Conservation (phyloP, 2,113 vertebrate genomes). For the Herpetotheres cachinnans region DNA sequence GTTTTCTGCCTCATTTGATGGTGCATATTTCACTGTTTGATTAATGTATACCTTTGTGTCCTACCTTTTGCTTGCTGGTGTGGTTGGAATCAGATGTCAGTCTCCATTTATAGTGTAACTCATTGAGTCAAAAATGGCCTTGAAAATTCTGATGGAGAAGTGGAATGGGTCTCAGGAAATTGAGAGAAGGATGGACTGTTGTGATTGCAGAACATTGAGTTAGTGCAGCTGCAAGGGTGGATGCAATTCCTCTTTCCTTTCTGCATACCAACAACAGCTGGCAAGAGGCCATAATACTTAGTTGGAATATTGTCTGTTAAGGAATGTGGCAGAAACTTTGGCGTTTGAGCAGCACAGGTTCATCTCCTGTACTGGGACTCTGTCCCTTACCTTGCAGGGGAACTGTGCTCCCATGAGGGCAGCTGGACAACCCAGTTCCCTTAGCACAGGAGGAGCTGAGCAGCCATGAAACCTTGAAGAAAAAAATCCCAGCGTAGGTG, state of each 20-base stretch:
- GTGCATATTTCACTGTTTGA: neutral
- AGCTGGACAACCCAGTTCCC: neutral
- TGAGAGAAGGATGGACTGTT: neutral
- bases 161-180: neutral
- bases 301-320: neutral
- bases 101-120: neutral
- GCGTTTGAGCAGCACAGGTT: neutral
- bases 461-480: neutral
- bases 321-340: neutral
- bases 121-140: neutral
- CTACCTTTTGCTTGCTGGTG: neutral
- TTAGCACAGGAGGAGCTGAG: neutral
- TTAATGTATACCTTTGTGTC: neutral
- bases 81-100: neutral
- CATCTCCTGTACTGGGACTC: neutral
- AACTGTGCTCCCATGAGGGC: neutral
- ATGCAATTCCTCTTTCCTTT: neutral
- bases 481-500: neutral
- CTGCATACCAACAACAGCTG: neutral
- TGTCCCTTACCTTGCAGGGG: neutral
- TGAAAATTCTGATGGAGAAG: neutral
- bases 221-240: neutral
- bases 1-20: neutral
- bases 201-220: neutral
- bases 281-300: neutral